Evolutionary conservation across 2,888 invertebrate species (phyloP).

Genomic region (Sylvicola fuscatus): DNA sequence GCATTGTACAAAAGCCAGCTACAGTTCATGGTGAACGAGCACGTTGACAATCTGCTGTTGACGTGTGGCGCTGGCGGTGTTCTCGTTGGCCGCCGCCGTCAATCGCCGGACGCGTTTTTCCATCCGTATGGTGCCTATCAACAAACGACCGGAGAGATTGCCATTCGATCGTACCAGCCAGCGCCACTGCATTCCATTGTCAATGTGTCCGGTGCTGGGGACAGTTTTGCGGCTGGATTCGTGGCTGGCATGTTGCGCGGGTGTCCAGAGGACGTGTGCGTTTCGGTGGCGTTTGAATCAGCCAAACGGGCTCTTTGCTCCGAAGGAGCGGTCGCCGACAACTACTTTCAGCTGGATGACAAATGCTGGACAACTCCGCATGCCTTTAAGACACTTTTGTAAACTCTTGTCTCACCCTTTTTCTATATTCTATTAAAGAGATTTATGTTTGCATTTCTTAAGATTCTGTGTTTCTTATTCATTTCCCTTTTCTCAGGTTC

Average conservation of each 20-base stretch:
- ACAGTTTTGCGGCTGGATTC: conserved; percentile 52
- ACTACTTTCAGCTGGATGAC: conserved; percentile 14
- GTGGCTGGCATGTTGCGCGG: conserved; percentile 38
- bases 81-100: too few species aligned
- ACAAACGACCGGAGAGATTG: conserved; percentile 11
- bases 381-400: too few species aligned
- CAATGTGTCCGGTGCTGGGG: conserved; percentile 70
- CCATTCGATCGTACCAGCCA: conserved; percentile 8
- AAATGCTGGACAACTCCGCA: conserved; percentile 5
- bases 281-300: conserved; percentile 37
- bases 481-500: too few species aligned
- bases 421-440: too few species aligned
- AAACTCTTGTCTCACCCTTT: too few species aligned
- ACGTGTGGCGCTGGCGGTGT: neutral
- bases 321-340: conserved; percentile 34
- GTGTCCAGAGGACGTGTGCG: conserved; percentile 32
- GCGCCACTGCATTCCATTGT: conserved; percentile 20
- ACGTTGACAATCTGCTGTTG: neutral
- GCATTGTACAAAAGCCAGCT: conserved; percentile 1
- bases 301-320: conserved; percentile 37
- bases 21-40: conserved; percentile 9
- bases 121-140: neutral
- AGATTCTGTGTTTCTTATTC: too few species aligned
- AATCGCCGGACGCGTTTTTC: neutral
- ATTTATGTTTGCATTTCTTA: too few species aligned